phyloP scores from a whole-genome alignment of 2,888 invertebrate genomes.

The Erebia ligea region DNA sequence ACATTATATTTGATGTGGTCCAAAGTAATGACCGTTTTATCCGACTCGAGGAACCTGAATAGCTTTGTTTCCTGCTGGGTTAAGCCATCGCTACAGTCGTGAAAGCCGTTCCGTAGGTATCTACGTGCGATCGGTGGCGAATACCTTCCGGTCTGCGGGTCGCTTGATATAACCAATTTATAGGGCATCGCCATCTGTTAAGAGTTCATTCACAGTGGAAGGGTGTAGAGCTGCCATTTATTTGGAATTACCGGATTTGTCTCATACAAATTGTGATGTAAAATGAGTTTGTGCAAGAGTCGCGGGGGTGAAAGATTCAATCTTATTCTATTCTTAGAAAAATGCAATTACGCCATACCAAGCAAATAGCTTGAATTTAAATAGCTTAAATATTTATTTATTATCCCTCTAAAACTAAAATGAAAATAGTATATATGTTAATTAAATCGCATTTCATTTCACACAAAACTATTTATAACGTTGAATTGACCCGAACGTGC shows the following conservation, averaged over 20 bases:
- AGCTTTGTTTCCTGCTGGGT: conserved; percentile 38
- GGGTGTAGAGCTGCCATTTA: conserved; percentile 9
- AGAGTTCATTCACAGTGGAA: conserved; percentile 50
- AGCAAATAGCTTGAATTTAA: no score
- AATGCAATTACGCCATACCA: no score
- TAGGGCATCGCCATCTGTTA: conserved; percentile 50
- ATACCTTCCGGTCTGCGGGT: conserved; percentile 52
- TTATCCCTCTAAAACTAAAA: no score
- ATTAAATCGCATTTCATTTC: no score
- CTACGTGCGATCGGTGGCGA: conserved; percentile 35
- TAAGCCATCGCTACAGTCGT: conserved; percentile 27
- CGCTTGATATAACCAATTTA: conserved; percentile 50
- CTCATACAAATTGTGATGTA: not conserved
- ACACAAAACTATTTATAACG: not conserved
- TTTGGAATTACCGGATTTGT: conserved; percentile 15
- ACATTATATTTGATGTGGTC: conserved; percentile 13
- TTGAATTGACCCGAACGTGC: not conserved
- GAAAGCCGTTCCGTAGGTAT: conserved; percentile 37
- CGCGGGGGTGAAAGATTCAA: no score
- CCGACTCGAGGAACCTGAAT: conserved; percentile 41
- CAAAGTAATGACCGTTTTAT: conserved; percentile 32
- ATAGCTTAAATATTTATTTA: no score
- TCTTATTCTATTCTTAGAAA: no score
- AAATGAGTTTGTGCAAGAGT: not conserved
- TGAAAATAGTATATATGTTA: no score